These are phyloP conservation scores for Autographa pulchrina DNA, from an alignment of 2,888 invertebrate species.

Conservation along the genomic window DNA sequence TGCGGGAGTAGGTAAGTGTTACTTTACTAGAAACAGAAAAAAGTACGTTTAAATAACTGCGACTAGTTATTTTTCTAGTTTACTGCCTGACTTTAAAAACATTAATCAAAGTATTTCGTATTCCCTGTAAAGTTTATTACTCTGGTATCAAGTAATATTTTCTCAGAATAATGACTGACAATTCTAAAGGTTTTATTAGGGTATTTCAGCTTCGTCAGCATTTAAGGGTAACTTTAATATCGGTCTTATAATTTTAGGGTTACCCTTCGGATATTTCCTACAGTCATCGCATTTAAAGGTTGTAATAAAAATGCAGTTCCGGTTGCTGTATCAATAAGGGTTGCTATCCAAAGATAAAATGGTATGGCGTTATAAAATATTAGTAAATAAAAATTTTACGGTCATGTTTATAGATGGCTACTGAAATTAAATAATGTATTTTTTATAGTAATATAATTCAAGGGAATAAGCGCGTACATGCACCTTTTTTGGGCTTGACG, in stretches of 20 bases:
- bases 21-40: too few species aligned
- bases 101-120: neutral
- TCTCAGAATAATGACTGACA: conserved; percentile 2
- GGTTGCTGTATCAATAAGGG: conserved; percentile 6
- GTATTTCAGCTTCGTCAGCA: conserved; percentile 36
- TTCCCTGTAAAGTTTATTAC: neutral
- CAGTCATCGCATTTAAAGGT: conserved; percentile 1
- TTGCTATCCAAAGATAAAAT: neutral
- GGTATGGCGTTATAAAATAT: neutral
- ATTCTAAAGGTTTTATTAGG: conserved; percentile 36
- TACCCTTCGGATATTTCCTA: conserved; percentile 5
- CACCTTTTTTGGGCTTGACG: too few species aligned
- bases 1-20: too few species aligned
- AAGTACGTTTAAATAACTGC: too few species aligned
- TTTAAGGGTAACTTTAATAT: conserved; percentile 36
- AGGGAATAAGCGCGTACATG: too few species aligned
- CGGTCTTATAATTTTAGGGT: conserved; percentile 18
- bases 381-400: too few species aligned
- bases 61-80: too few species aligned
- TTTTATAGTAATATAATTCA: too few species aligned
- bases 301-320: conserved; percentile 7
- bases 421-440: too few species aligned
- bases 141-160: neutral
- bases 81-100: neutral
- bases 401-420: too few species aligned